Conservation (phyloP, 2,113 vertebrate species). For the Halichoeres trimaculatus region DNA sequence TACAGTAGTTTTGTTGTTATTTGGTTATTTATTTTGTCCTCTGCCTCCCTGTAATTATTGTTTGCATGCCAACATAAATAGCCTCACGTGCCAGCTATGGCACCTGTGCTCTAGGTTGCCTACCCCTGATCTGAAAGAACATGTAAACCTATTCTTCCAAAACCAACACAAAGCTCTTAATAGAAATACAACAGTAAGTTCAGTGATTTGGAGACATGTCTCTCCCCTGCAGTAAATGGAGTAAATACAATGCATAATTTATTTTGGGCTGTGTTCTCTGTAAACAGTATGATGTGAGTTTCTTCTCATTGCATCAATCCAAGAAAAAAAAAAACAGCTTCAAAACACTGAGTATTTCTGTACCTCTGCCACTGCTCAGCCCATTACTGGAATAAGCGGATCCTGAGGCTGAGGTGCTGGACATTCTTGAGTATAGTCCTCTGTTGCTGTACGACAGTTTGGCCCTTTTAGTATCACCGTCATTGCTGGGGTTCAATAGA, state of each 20-base stretch:
- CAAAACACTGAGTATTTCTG: background rate
- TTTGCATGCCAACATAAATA: no score
- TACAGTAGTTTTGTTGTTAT: no score
- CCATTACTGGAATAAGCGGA: constrained; percentile 77
- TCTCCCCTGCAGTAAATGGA: no score
- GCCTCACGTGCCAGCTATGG: no score
- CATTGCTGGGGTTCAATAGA: constrained; percentile 85
- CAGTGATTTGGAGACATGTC: background rate
- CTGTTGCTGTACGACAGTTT: constrained; percentile 91
- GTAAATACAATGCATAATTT: no score
- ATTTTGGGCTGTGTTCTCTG: background rate
- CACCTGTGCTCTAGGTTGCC: no score
- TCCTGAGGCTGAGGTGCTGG: constrained; percentile 85
- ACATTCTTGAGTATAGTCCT: constrained; percentile 83
- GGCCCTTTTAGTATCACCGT: constrained; percentile 94
- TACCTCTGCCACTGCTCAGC: constrained; percentile 88
- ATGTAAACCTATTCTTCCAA: no score
- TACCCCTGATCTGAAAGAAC: no score
- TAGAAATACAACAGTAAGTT: no score
- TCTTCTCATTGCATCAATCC: background rate
- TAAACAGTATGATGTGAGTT: background rate
- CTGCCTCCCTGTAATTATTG: no score
- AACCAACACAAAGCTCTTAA: no score
- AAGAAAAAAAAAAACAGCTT: background rate
- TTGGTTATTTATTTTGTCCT: no score